These are phyloP conservation scores for Drosophila sproati DNA, from an alignment of 1,140 invertebrate genomes.

Conservation along the genomic window DNA sequence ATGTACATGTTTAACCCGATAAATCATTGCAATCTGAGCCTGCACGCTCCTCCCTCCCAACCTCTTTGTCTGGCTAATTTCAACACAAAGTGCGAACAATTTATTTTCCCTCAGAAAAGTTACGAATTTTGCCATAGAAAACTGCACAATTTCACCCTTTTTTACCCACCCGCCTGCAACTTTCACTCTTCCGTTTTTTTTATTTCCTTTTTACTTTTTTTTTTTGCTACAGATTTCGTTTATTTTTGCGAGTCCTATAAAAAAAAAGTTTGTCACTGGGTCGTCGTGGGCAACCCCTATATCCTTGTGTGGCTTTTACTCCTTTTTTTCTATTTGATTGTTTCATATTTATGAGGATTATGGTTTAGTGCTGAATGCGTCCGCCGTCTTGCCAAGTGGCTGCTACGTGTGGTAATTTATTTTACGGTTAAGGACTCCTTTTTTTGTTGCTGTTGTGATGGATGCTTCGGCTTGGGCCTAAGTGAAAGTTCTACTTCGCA, in stretches of 20 bases:
- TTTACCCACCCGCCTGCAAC: slow-evolving; percentile 27
- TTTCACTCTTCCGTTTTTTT: slow-evolving; percentile 45
- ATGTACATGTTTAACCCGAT: slow-evolving; percentile 31
- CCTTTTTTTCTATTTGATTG: slow-evolving; percentile 75
- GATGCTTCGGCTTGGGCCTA: slow-evolving; percentile 44
- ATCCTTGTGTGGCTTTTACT: slow-evolving; percentile 49
- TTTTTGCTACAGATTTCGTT: not conserved
- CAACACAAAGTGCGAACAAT: slow-evolving; percentile 65
- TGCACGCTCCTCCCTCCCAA: slow-evolving; percentile 31
- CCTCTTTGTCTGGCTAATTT: slow-evolving; percentile 49
- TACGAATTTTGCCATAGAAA: slow-evolving; percentile 45
- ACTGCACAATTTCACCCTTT: slow-evolving; percentile 64
- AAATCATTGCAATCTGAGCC: slow-evolving; percentile 44
- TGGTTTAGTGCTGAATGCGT: slow-evolving; percentile 59
- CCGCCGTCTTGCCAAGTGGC: slow-evolving; percentile 34
- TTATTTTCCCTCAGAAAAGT: slow-evolving; percentile 56
- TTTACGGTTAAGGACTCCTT: slow-evolving; percentile 53
- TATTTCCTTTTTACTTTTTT: not conserved
- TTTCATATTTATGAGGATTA: slow-evolving; percentile 82
- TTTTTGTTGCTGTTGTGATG: slow-evolving; percentile 32
- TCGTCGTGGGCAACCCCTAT: slow-evolving; percentile 9
- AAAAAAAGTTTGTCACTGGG: slow-evolving; percentile 52
- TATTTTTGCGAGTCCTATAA: slow-evolving; percentile 49
- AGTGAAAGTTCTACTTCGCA: slow-evolving; percentile 56
- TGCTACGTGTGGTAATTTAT: slow-evolving; percentile 69